A percentile compares a stretch with the other conserved stretches of the same genome.
phyloP scores from a whole-genome alignment of 2,113 vertebrate genomes.

The rat (Rattus norvegicus) region DNA sequence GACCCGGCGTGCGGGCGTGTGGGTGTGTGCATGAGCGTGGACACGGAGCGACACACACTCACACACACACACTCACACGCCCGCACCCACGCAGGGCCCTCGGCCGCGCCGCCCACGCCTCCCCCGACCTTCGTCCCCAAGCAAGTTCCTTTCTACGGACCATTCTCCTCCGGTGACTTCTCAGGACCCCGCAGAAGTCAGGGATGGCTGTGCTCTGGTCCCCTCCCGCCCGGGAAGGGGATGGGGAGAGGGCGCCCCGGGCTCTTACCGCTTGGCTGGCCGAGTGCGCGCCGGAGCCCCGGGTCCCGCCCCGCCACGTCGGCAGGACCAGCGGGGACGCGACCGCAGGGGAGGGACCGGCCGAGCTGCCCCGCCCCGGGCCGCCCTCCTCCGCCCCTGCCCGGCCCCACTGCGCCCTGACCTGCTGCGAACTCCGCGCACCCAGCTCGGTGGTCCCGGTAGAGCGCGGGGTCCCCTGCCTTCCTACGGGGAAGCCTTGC shows the following conservation, averaged over 20 bases:
- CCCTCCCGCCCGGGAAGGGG: constrained; percentile 1
- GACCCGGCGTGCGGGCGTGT: constrained; percentile 77
- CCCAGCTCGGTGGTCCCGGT: rapidly evolving
- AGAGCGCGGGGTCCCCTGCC: not conserved
- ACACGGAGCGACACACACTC: constrained; percentile 82
- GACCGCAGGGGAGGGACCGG: constrained; percentile 62
- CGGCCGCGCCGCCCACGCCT: constrained; percentile 33
- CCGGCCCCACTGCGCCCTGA: not conserved
- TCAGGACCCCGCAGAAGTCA: not conserved
- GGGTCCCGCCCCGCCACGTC: constrained; percentile 86
- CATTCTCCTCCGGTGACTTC: not conserved
- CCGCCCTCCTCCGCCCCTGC: not conserved
- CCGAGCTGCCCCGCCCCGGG: not conserved
- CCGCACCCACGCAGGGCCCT: constrained; percentile 77
- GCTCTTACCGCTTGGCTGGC: constrained; percentile 81
- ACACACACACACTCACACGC: constrained; percentile 82
- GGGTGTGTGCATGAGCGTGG: constrained; percentile 84
- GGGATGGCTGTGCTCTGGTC: not conserved
- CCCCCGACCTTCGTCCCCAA: constrained; percentile 7
- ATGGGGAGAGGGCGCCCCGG: not conserved
- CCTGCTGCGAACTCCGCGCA: not conserved
- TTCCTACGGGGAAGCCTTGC: not conserved
- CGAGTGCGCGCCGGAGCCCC: constrained; percentile 83
- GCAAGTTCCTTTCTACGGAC: not conserved
- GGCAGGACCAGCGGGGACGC: constrained; percentile 79